Base-by-base conservation (phyloP, 2,113 vertebrate genomes). In the Ursus arctos region DNA sequence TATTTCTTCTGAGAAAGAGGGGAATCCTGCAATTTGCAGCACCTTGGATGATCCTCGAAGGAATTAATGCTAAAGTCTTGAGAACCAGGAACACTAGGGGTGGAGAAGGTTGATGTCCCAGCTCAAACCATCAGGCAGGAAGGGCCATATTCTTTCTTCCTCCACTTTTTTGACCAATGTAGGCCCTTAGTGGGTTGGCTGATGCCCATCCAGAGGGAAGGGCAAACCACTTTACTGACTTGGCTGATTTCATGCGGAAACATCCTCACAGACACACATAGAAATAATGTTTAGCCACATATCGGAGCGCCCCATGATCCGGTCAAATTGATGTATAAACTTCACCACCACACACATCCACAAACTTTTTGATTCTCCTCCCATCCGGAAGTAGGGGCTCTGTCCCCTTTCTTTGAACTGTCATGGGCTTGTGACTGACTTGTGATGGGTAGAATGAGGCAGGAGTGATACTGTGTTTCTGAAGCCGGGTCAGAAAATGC, bases 361-460 rank as follows among this genome's bases (percentile, higher is more conserved):
- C 55, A 59, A 79, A 94, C 72, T 86, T 26, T 67, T 94, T 80
- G 15, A 91, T 93, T 94, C 49, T 88, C 43, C 69, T 96, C 91
- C 59, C 76, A 67, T 76, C 1, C 2, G 91, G 59, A 94, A 87
- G 63, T 49, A 76, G 72, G 55, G 9, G n/a, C 4, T 87, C 26
- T 82, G 59, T 51, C 13, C 26, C 43, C 67, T 94, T 92, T 89
- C 31, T 65, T 79, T 92, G 61, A 93, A 81, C 31, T 63, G 22
- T 15, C 22, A 49, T 28, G 82, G 57, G 33, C 16, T 74, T 69
- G 24, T 26, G 24, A 94, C 81, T 84, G 53, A 26, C 28, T 92
- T 63, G 36, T 83, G 61, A 83, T 28, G 51, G 69, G 94, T 1
- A 36, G 14, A 94, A 92, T 65, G 43, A 94, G 74, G 51, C 36